Evolutionary conservation across 2,888 invertebrate species (phyloP).

Genomic region (Mythimna ferrago): DNA sequence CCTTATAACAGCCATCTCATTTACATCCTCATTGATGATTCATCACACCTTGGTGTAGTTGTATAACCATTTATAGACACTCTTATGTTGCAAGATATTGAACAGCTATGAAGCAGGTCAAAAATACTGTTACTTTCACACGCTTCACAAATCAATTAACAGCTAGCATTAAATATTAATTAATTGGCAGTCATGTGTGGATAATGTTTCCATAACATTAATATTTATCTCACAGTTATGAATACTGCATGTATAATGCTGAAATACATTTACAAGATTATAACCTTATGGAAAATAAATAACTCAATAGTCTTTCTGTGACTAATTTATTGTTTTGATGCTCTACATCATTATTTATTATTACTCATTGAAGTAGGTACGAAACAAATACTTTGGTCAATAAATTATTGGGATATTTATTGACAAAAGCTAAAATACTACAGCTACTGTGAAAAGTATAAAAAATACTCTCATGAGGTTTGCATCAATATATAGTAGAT

Average conservation of each 20-base stretch:
- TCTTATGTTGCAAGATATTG: slow-evolving; percentile 56
- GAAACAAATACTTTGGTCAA: background rate
- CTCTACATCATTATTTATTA: slow-evolving; percentile 16
- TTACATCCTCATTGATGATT: slow-evolving; percentile 67
- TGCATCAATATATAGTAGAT: background rate
- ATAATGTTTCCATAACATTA: slow-evolving; percentile 66
- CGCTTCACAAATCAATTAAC: slow-evolving; percentile 78
- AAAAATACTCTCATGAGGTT: background rate
- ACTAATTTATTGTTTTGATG: slow-evolving; percentile 27
- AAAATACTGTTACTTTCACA: slow-evolving; percentile 75
- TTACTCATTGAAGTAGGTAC: slow-evolving; percentile 38
- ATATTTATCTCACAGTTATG: slow-evolving; percentile 68
- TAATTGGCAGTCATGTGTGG: slow-evolving; percentile 67
- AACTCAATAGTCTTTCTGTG: slow-evolving; percentile 11
- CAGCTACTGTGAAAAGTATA: background rate
- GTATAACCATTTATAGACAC: slow-evolving; percentile 54
- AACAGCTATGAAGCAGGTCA: slow-evolving; percentile 59
- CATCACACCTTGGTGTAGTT: slow-evolving; percentile 58
- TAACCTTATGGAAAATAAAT: slow-evolving; percentile 15
- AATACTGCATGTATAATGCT: slow-evolving; percentile 58
- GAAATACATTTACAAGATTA: slow-evolving; percentile 19
- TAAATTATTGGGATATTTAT: background rate
- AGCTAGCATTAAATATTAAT: slow-evolving; percentile 76
- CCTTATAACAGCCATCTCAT: slow-evolving; percentile 54
- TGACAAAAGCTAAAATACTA: too few relatives aligned